Percentiles rank a stretch among this genome's conserved stretches.
Evolutionary conservation across 2,888 invertebrate species (phyloP).

Genomic region (Pinctada fucata): DNA sequence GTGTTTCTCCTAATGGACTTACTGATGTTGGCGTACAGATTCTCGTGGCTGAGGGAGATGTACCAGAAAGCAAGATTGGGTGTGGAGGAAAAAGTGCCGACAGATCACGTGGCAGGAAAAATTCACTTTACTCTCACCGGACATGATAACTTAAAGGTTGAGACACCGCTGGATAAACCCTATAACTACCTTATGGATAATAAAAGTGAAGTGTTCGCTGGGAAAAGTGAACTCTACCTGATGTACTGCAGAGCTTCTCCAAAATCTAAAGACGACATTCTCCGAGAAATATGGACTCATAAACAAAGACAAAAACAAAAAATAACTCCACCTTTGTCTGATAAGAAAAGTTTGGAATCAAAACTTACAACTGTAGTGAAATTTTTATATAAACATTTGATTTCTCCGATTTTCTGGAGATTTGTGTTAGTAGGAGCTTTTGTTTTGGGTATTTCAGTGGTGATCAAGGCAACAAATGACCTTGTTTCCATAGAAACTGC

Average conservation of each 20-base stretch:
- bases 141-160: conserved; percentile 52
- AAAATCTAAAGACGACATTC: conserved; percentile 65
- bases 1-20: conserved; percentile 64
- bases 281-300: conserved; percentile 64
- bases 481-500: conserved; percentile 59
- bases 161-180: conserved; percentile 54
- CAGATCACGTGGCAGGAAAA: conserved; percentile 63
- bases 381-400: conserved; percentile 50
- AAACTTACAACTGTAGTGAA: conserved; percentile 28
- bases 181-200: conserved; percentile 59
- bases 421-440: conserved; percentile 56
- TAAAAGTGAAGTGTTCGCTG: conserved; percentile 56
- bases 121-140: conserved; percentile 67
- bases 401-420: conserved; percentile 58
- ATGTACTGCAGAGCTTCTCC: conserved; percentile 61
- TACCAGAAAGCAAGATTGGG: conserved; percentile 58
- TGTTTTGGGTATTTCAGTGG: conserved; percentile 52
- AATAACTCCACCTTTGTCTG: conserved; percentile 9
- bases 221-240: conserved; percentile 59
- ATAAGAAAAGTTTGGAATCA: neutral
- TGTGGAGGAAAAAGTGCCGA: conserved; percentile 64
- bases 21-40: conserved; percentile 61
- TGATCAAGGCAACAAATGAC: conserved; percentile 57
- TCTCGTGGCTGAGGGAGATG: conserved; percentile 62
- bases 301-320: conserved; percentile 54